Evolutionary conservation across 2,113 vertebrate species (phyloP).

Genomic region (Lathamus discolor): DNA sequence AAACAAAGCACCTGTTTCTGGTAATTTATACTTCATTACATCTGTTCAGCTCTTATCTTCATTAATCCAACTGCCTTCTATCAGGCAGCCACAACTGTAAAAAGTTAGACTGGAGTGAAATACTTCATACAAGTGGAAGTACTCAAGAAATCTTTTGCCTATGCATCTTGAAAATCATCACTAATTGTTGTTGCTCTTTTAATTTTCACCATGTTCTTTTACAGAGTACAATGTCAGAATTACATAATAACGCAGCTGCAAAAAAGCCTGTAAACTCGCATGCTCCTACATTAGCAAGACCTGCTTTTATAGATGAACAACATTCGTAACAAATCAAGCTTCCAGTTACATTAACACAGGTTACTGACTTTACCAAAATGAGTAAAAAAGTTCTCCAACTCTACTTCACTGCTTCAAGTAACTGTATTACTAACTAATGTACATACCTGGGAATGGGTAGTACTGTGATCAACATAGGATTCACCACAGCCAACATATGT

Average conservation of each 20-base stretch:
- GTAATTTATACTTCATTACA: neutral
- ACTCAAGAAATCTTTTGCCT: neutral
- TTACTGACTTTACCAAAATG: neutral
- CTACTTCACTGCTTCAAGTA: neutral
- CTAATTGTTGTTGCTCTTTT: neutral
- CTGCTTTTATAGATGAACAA: neutral
- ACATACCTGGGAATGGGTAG: conserved; percentile 94
- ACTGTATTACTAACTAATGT: neutral
- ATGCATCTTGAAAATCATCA: neutral
- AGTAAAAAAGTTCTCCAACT: neutral
- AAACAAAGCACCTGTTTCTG: neutral
- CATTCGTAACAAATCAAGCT: neutral
- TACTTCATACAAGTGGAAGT: neutral
- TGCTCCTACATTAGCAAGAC: neutral
- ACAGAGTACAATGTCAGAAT: neutral
- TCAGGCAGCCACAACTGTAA: neutral
- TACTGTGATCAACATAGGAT: conserved; percentile 95
- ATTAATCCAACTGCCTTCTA: neutral
- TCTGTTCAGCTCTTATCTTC: neutral
- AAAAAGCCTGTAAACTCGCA: neutral
- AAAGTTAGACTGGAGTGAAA: neutral
- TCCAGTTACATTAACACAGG: neutral
- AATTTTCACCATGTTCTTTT: neutral
- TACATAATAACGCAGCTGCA: neutral
- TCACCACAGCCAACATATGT: conserved; percentile 96